These are phyloP conservation scores for Aphaenogaster ashmeadi DNA, from an alignment of 1,140 invertebrate species.

Conservation along the genomic window DNA sequence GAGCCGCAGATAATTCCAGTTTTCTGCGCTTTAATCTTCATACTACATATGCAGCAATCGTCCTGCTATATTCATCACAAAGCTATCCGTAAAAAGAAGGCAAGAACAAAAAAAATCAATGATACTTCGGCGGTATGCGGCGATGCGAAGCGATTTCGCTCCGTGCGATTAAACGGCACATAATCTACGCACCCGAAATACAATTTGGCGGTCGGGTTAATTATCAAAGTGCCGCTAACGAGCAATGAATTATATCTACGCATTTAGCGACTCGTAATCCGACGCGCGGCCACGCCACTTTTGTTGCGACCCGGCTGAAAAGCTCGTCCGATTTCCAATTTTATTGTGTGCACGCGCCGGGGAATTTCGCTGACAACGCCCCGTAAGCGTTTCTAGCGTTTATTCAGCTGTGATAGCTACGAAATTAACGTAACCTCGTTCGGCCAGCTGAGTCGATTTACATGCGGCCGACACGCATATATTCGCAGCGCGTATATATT, in stretches of 20 bases:
- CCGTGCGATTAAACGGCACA: conserved; percentile 41
- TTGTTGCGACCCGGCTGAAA: conserved; percentile 33
- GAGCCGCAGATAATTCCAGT: background rate
- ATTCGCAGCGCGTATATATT: background rate
- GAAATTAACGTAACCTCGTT: conserved; percentile 73
- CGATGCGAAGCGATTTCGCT: conserved; percentile 4
- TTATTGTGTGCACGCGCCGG: conserved; percentile 44
- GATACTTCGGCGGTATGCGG: background rate
- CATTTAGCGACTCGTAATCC: conserved; percentile 61
- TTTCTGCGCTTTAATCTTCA: conserved; percentile 38
- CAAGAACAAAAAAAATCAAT: background rate
- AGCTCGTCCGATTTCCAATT: conserved; percentile 46
- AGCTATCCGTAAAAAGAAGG: background rate
- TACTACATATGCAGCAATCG: background rate
- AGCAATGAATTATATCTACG: conserved; percentile 63
- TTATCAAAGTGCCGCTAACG: conserved; percentile 64
- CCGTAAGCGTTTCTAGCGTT: conserved; percentile 63
- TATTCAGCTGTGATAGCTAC: conserved; percentile 68
- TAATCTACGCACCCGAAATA: conserved; percentile 45
- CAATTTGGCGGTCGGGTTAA: conserved; percentile 57
- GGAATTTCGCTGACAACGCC: conserved; percentile 62
- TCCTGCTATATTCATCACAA: background rate
- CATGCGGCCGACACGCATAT: conserved; percentile 13
- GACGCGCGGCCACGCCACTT: conserved; percentile 24
- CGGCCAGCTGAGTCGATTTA: conserved; percentile 53